Evolutionary conservation across 2,888 invertebrate species (phyloP).

Genomic region (Oxyscelio sp.): DNA sequence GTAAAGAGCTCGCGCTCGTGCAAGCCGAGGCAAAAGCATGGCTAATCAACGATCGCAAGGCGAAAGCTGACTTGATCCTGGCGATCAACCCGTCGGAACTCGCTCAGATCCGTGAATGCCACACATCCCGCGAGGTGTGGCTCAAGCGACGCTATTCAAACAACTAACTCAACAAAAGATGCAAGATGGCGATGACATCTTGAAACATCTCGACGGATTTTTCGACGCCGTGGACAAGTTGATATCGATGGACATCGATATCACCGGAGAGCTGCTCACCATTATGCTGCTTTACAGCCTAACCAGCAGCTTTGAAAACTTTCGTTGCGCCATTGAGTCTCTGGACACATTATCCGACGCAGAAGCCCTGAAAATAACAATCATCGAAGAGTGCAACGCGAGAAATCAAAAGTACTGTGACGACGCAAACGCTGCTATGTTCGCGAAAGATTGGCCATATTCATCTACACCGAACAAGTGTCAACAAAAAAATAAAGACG

Average conservation of each 20-base stretch:
- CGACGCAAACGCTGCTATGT: background rate
- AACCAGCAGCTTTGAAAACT: conserved; percentile 25
- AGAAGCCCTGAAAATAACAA: conserved; percentile 43
- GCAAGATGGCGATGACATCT: conserved; percentile 1
- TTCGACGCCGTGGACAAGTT: conserved; percentile 60
- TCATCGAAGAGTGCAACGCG: conserved; percentile 16
- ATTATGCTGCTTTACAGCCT: conserved; percentile 28
- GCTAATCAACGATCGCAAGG: conserved; percentile 21
- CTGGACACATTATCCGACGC: conserved; percentile 41
- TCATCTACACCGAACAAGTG: no score
- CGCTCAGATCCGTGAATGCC: conserved; percentile 11
- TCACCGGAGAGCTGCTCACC: background rate
- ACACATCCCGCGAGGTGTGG: conserved; percentile 10
- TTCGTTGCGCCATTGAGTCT: conserved; percentile 58
- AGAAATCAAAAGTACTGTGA: background rate
- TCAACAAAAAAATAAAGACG: no score
- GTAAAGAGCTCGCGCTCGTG: background rate
- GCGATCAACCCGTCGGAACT: conserved; percentile 23
- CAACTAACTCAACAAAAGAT: conserved; percentile 19
- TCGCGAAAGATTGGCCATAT: background rate
- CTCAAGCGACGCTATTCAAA: conserved; percentile 4
- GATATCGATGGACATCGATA: conserved; percentile 31
- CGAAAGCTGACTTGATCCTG: conserved; percentile 33
- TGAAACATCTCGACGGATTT: conserved; percentile 7
- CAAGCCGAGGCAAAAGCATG: background rate